These are phyloP conservation scores for Amorpha juglandis DNA, from an alignment of 2,888 invertebrate genomes.

Conservation along the genomic window DNA sequence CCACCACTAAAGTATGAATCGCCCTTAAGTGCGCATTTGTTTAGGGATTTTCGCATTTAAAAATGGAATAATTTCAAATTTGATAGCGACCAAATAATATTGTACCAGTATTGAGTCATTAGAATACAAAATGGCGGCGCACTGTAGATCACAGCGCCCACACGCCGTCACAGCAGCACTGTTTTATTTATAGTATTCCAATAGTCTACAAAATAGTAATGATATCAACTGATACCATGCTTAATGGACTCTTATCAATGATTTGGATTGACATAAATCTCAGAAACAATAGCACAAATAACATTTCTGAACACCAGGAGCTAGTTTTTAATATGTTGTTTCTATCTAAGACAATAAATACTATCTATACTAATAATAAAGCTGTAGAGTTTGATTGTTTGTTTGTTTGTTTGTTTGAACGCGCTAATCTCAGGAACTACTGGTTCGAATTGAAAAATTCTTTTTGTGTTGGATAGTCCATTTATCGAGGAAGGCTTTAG, in stretches of 20 bases:
- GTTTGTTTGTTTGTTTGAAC: no score
- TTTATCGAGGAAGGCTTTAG: no score
- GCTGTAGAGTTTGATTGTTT: no score
- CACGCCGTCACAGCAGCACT: slow-evolving; percentile 68
- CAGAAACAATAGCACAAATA: slow-evolving; percentile 3
- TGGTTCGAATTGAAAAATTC: no score
- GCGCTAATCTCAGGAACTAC: no score
- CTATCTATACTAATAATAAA: no score
- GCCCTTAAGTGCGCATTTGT: no score
- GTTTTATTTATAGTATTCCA: slow-evolving; percentile 70
- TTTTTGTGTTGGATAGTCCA: no score
- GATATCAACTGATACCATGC: slow-evolving; percentile 26
- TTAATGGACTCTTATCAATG: slow-evolving; percentile 23
- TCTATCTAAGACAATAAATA: neutral
- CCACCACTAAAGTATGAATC: no score
- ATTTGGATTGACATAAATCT: slow-evolving; percentile 16
- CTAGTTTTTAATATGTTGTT: neutral
- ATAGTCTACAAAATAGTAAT: slow-evolving; percentile 39
- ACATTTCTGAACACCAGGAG: neutral
- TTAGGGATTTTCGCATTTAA: neutral
- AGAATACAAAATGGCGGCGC: slow-evolving; percentile 74
- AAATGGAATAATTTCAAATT: slow-evolving; percentile 29
- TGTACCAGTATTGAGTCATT: slow-evolving; percentile 69
- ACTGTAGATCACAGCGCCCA: slow-evolving; percentile 72
- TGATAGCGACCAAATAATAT: slow-evolving; percentile 13